Percentiles rank a stretch among this genome's conserved stretches.
Evolutionary conservation across 2,113 vertebrate genomes (phyloP).

Genomic region (Nyctereutes procyonoides): DNA sequence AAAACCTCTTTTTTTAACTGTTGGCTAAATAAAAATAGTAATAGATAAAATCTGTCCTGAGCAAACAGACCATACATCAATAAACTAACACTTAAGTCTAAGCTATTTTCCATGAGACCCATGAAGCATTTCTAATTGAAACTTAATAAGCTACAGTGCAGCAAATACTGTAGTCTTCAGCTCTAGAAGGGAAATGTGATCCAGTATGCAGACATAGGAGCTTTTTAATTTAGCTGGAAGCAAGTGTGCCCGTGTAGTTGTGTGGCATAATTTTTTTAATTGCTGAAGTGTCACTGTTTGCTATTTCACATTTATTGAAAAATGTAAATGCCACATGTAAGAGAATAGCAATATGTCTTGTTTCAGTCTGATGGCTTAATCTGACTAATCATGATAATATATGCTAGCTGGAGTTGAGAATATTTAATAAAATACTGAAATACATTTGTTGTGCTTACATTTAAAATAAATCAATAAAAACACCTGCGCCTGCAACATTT

Average conservation of each 20-base stretch:
- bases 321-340: slow-evolving; percentile 35
- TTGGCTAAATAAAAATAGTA: neutral
- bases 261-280: neutral
- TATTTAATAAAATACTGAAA: slow-evolving; percentile 22
- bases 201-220: neutral
- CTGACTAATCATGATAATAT: slow-evolving; percentile 44
- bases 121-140: slow-evolving; percentile 63
- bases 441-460: neutral
- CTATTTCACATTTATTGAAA: slow-evolving; percentile 53
- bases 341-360: neutral
- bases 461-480: slow-evolving; percentile 22
- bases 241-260: neutral
- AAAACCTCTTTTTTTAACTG: neutral
- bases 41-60: neutral
- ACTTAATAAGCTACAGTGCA: neutral
- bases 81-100: neutral
- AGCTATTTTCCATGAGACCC: slow-evolving; percentile 21
- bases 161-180: neutral
- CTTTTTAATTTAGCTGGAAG: neutral
- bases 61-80: neutral
- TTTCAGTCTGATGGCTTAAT: slow-evolving; percentile 16
- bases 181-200: neutral
- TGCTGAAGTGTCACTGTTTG: slow-evolving; percentile 31
- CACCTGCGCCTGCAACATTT: neutral
- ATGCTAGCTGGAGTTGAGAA: neutral